Conservation (phyloP, 2,888 invertebrate species). For the Ormyrus thymus region DNA sequence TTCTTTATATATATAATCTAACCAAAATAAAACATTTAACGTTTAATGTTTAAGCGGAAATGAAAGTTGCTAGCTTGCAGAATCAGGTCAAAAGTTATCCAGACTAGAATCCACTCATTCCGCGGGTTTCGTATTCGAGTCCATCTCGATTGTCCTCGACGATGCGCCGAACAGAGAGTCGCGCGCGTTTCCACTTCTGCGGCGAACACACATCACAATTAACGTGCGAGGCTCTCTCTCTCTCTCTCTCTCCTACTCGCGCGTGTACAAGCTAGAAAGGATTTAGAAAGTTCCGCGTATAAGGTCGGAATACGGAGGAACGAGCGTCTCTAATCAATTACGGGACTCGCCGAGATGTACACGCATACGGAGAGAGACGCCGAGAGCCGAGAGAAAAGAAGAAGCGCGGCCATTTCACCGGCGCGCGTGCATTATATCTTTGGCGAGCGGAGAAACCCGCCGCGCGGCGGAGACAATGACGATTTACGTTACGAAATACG, state of each 20-base stretch:
- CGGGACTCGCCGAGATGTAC: constrained; percentile 26
- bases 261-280: constrained; percentile 60
- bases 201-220: constrained; percentile 48
- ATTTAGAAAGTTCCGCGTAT: constrained; percentile 64
- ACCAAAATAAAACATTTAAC: too few species aligned
- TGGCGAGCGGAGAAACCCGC: constrained; percentile 31
- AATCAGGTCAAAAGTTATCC: constrained; percentile 23
- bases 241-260: constrained; percentile 17
- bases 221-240: constrained; percentile 17
- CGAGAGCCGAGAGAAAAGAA: background rate
- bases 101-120: constrained; percentile 5
- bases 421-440: constrained; percentile 31
- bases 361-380: background rate
- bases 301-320: constrained; percentile 55
- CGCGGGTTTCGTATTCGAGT: background rate
- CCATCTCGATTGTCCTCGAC: constrained; percentile 46
- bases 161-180: constrained; percentile 16
- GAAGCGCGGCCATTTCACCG: constrained; percentile 5
- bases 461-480: constrained; percentile 53
- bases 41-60: background rate
- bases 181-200: constrained; percentile 36
- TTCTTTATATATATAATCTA: too few species aligned
- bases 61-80: background rate
- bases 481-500: constrained; percentile 58
- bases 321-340: constrained; percentile 63